Percentiles rank a stretch among this genome's conserved stretches.
phyloP scores from a whole-genome alignment of 2,113 vertebrate genomes.

The Saccopteryx bilineata region DNA sequence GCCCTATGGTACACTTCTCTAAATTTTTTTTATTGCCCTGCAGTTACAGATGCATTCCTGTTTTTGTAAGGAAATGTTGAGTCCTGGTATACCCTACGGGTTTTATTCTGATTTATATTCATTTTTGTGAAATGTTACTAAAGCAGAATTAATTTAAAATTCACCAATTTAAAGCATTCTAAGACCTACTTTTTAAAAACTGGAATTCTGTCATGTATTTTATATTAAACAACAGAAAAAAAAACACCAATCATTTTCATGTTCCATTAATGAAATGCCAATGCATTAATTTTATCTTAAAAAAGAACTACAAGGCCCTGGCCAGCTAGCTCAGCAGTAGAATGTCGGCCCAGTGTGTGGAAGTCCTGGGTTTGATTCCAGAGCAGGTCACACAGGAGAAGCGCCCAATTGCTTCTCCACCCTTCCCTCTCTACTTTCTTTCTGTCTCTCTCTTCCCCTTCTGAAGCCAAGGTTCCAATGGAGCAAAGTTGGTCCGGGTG shows the following conservation, averaged over 20 bases:
- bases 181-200: background rate
- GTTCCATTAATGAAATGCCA: slow-evolving; percentile 59
- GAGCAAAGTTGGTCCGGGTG: too few relatives aligned
- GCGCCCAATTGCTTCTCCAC: too few relatives aligned
- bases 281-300: slow-evolving; percentile 35
- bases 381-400: too few relatives aligned
- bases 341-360: too few relatives aligned
- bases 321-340: too few relatives aligned
- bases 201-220: slow-evolving; percentile 54
- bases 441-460: too few relatives aligned
- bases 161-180: slow-evolving; percentile 27
- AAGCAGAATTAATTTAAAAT: slow-evolving; percentile 73
- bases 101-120: slow-evolving; percentile 72
- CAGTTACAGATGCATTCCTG: slow-evolving; percentile 68
- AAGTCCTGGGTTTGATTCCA: too few relatives aligned
- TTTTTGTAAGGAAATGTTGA: slow-evolving; percentile 70
- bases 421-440: too few relatives aligned
- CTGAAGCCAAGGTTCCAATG: too few relatives aligned
- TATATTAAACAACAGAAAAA: slow-evolving; percentile 31
- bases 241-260: slow-evolving; percentile 9
- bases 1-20: slow-evolving; percentile 60
- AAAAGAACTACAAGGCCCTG: background rate
- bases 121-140: slow-evolving; percentile 66
- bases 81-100: slow-evolving; percentile 25
- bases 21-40: slow-evolving; percentile 77